Base-by-base conservation (phyloP, 2,113 vertebrate genomes). In the Pelusios castaneus region DNA sequence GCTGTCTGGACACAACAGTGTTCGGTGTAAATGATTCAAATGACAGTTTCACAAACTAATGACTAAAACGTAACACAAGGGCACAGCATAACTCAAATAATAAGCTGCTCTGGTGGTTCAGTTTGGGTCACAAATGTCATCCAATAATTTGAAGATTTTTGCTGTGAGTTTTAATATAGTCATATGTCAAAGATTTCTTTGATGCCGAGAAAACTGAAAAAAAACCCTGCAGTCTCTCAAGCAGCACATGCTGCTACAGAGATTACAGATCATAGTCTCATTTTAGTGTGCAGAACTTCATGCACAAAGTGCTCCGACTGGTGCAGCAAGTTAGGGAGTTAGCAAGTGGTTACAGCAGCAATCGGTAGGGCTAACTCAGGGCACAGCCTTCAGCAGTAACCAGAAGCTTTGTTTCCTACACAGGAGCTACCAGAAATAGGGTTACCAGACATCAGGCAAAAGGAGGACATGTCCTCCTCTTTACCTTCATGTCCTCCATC, bases 321-420 rank as follows among this genome's bases (percentile, higher is more conserved):
- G n/a, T 80, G 78, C 54, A 75, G 80, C 56, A 5, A 5, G 77
- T 54, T 6, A 10, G 14, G 1, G 0, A 70, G 56, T 88, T 12
- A 83, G 52, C 27, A 81, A 31, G 41, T 8, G 45, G 17, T 54
- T 31, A 4, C 51, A 22, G 47, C 45, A 80, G 19, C 16, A 4
- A 2, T 70, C 9, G 12, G 77, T 84, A 24, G 0, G 70, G 82
- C 86, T 90, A 63, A 2, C 41, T 1, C 38, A 0, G 58, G 43
- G 73, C 86, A n/a, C 73, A 87, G 91, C 73, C 14, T 0, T 25
- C 78, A 77, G 45, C 89, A 89, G 82, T 73, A 81, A 34, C 88
- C 63, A 90, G 75, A 84, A 96, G 83, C 84, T 96, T 87, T 93
- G 80, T 58, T 93, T 80, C 89, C 84, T 82, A 67, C 84, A 38